Conservation (phyloP, 2,797 vertebrate species). For the Trachurus trachurus region DNA sequence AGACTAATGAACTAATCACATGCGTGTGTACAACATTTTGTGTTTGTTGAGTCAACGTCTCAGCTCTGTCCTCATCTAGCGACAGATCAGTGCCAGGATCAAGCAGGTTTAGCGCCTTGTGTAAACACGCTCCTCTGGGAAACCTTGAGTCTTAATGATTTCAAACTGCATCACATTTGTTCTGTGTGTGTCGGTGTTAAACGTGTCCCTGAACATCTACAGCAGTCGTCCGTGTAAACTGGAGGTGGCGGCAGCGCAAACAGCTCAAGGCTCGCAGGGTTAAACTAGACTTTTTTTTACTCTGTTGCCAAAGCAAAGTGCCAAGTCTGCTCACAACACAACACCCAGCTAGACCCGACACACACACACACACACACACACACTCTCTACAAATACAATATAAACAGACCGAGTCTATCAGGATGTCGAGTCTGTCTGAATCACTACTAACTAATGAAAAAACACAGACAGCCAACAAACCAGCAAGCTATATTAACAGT, state of each 20-base stretch:
- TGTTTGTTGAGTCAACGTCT: not conserved
- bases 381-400: slow-evolving; percentile 9
- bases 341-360: not conserved
- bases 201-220: too few relatives aligned
- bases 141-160: too few relatives aligned
- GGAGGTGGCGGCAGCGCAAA: too few relatives aligned
- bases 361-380: slow-evolving; percentile 8
- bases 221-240: too few relatives aligned
- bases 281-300: not conserved
- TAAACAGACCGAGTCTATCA: not conserved
- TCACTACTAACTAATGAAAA: slow-evolving; percentile 16
- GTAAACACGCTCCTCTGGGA: too few relatives aligned
- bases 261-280: not conserved
- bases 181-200: too few relatives aligned
- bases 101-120: too few relatives aligned
- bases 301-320: slow-evolving; percentile 35
- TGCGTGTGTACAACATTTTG: not conserved
- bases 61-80: not conserved
- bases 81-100: not conserved
- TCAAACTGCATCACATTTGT: not conserved
- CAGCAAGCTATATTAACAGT: slow-evolving; percentile 20
- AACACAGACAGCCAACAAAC: slow-evolving; percentile 19
- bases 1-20: too few relatives aligned
- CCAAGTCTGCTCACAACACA: slow-evolving; percentile 13
- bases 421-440: not conserved